A percentile compares a stretch with the other conserved stretches of the same genome.
These are phyloP conservation scores for Timandra comae DNA, from an alignment of 2,888 invertebrate genomes.

Conservation along the genomic window DNA sequence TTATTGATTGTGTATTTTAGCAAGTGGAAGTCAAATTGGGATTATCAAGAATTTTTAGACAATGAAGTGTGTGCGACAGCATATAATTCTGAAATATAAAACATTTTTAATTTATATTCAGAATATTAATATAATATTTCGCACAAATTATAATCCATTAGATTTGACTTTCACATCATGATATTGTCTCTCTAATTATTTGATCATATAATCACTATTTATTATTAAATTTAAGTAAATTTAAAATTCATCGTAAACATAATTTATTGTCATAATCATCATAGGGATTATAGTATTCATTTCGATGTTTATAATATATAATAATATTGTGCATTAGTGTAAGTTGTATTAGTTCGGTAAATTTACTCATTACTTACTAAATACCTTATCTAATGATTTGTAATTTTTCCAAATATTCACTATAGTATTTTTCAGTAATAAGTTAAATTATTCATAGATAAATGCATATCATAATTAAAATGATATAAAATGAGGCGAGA, in stretches of 20 bases:
- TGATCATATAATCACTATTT: conserved; percentile 73
- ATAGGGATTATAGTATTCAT: conserved; percentile 70
- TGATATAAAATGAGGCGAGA: conserved; percentile 40
- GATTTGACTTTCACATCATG: conserved; percentile 57
- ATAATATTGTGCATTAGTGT: conserved; percentile 67
- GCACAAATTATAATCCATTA: conserved; percentile 33
- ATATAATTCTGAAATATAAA: conserved; percentile 10
- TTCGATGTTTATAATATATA: conserved; percentile 62
- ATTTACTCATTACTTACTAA: conserved; percentile 47
- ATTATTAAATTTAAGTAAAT: conserved; percentile 72
- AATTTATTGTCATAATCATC: conserved; percentile 72
- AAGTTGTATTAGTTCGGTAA: conserved; percentile 68
- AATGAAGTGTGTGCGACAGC: conserved; percentile 13
- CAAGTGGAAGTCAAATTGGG: conserved; percentile 47
- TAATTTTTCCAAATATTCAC: conserved; percentile 56
- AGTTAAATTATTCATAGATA: conserved; percentile 67
- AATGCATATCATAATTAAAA: conserved; percentile 68
- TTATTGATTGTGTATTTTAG: conserved; percentile 39
- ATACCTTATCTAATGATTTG: conserved; percentile 53
- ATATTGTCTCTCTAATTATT: conserved; percentile 73
- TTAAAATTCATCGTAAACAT: conserved; percentile 66
- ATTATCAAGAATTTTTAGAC: conserved; percentile 11
- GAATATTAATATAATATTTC: conserved; percentile 14
- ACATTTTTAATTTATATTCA: conserved; percentile 10
- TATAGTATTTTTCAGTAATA: conserved; percentile 59